Evolutionary conservation across 2,113 vertebrate genomes (phyloP).

Genomic region (Pseudopodoces humilis): DNA sequence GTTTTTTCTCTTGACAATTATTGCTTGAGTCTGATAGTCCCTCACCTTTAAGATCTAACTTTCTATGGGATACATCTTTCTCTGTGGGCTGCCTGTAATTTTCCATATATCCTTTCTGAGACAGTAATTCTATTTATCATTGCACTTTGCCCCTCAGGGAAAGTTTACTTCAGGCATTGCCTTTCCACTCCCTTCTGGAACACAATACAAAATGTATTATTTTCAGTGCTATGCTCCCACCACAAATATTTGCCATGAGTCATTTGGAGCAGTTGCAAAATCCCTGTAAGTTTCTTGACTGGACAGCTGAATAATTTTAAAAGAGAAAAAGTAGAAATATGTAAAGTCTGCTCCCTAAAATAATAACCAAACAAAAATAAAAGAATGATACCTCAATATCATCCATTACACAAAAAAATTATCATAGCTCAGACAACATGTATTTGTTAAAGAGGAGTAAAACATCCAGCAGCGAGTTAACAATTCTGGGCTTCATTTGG

Average conservation of each 20-base stretch:
- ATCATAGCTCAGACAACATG: neutral
- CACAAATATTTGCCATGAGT: neutral
- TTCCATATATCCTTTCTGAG: neutral
- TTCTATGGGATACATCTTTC: neutral
- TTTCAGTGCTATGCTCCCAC: neutral
- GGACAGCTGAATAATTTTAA: neutral
- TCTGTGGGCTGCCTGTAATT: neutral
- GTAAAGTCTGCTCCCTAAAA: neutral
- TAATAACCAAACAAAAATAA: neutral
- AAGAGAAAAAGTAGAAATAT: neutral
- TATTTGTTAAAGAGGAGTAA: neutral
- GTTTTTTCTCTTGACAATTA: neutral
- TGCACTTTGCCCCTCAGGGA: neutral
- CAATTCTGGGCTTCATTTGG: neutral
- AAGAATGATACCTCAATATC: neutral
- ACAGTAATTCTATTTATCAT: neutral
- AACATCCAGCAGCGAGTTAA: neutral
- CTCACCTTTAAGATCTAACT: neutral
- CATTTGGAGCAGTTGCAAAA: neutral
- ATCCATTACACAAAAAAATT: neutral
- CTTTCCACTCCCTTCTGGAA: neutral
- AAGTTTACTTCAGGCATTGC: neutral
- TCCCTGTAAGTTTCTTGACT: neutral
- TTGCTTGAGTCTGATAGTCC: neutral
- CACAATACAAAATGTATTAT: neutral